These are phyloP conservation scores for Oscheius sp. DNA, from an alignment of 1,140 invertebrate species.

Conservation along the genomic window DNA sequence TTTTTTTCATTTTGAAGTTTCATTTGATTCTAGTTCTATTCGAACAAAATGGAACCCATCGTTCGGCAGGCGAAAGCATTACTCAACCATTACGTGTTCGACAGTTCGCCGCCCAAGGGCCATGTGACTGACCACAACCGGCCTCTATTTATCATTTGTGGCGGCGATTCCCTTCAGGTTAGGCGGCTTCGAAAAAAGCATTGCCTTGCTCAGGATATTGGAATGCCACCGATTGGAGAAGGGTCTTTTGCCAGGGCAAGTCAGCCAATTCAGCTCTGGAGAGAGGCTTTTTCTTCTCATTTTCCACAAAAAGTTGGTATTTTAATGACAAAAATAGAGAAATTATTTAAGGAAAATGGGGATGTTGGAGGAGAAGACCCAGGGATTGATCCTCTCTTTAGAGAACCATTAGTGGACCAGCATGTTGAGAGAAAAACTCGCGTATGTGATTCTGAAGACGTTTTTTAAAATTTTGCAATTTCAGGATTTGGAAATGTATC, in stretches of 20 bases:
- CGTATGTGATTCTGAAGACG: not conserved
- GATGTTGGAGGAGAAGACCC: not conserved
- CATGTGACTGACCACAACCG: not conserved
- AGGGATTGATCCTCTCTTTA: not conserved
- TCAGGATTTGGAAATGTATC: slow-evolving; percentile 8
- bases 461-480: not conserved
- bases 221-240: not conserved
- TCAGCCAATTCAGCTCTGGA: not conserved
- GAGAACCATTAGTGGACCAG: not conserved
- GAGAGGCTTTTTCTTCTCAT: not conserved
- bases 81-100: not conserved
- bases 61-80: not conserved
- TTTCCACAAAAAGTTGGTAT: not conserved
- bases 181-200: not conserved
- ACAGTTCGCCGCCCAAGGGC: not conserved
- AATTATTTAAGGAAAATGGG: not conserved
- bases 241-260: not conserved
- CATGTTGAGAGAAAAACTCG: not conserved
- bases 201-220: not conserved
- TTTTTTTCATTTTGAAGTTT: not conserved
- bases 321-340: too few relatives aligned
- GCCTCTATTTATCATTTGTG: not conserved
- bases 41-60: not conserved
- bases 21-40: not conserved
- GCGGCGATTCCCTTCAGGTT: not conserved